Percentiles rank a stretch among this genome's conserved stretches.
Evolutionary conservation across 2,113 vertebrate species (phyloP).

Genomic region (Mellivora capensis): DNA sequence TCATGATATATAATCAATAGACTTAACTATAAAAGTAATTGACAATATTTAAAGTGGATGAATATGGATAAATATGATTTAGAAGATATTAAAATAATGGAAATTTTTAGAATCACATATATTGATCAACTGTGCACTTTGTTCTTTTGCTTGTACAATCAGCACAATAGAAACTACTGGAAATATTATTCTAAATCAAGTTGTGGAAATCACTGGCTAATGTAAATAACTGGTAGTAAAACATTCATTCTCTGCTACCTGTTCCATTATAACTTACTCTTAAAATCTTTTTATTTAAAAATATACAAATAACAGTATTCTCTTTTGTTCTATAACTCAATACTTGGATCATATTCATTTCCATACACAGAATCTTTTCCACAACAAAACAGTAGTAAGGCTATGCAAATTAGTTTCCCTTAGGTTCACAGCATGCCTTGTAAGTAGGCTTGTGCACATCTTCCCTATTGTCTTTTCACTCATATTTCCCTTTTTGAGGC

Average conservation of each 20-base stretch:
- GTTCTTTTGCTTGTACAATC: not conserved
- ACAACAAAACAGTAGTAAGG: not conserved
- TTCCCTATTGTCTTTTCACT: not conserved
- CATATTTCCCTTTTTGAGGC: not conserved
- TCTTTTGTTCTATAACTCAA: not conserved
- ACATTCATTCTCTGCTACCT: not conserved
- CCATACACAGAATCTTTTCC: not conserved
- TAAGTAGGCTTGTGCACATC: not conserved
- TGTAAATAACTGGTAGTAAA: not conserved
- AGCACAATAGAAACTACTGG: not conserved
- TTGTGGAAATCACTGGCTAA: not conserved
- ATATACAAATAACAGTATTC: not conserved
- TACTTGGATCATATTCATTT: not conserved
- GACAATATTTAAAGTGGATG: not conserved
- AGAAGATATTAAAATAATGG: not conserved
- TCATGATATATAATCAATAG: not conserved
- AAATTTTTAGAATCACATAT: not conserved
- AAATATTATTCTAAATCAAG: not conserved
- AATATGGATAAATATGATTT: not conserved
- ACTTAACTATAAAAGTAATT: not conserved
- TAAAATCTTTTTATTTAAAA: conserved; percentile 19
- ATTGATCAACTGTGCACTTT: not conserved
- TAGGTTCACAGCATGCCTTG: not conserved
- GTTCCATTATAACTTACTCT: not conserved
- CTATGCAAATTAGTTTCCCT: not conserved